These are phyloP conservation scores for Diploptera punctata DNA, from an alignment of 2,888 invertebrate genomes.

Conservation along the genomic window DNA sequence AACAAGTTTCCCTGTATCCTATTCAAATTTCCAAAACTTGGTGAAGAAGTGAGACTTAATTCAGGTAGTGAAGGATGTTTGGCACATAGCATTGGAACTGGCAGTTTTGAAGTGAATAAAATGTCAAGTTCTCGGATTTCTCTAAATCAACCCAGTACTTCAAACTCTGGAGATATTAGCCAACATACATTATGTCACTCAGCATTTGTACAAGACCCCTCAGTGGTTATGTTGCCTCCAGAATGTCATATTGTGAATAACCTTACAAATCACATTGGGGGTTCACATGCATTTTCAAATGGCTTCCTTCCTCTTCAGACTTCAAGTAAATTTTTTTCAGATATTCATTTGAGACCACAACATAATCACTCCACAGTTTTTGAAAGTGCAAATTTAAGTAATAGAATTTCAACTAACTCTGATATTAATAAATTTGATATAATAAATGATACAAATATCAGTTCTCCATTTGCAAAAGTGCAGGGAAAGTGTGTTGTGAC, in stretches of 20 bases:
- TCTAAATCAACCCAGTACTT: background rate
- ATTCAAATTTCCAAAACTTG: background rate
- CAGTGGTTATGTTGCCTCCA: slow-evolving; percentile 1
- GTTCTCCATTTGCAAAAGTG: background rate
- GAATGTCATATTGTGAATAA: background rate
- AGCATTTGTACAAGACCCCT: slow-evolving; percentile 6
- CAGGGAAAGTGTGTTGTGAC: slow-evolving; percentile 3
- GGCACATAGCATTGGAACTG: background rate
- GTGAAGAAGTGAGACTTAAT: slow-evolving; percentile 7
- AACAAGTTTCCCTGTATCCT: background rate
- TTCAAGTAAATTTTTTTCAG: slow-evolving; percentile 39
- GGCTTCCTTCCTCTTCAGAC: slow-evolving; percentile 34
- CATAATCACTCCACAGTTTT: background rate
- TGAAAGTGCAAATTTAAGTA: background rate
- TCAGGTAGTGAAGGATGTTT: background rate
- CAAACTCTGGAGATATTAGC: background rate
- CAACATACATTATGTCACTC: slow-evolving; percentile 6
- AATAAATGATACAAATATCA: too few species aligned
- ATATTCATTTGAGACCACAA: slow-evolving; percentile 36
- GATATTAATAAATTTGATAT: background rate
- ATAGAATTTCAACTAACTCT: background rate
- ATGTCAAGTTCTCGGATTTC: background rate
- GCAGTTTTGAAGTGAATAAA: background rate
- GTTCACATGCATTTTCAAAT: slow-evolving; percentile 30
- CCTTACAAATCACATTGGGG: background rate